Evolutionary conservation across 2,113 vertebrate species (phyloP).

Genomic region (Dipodomys spectabilis): DNA sequence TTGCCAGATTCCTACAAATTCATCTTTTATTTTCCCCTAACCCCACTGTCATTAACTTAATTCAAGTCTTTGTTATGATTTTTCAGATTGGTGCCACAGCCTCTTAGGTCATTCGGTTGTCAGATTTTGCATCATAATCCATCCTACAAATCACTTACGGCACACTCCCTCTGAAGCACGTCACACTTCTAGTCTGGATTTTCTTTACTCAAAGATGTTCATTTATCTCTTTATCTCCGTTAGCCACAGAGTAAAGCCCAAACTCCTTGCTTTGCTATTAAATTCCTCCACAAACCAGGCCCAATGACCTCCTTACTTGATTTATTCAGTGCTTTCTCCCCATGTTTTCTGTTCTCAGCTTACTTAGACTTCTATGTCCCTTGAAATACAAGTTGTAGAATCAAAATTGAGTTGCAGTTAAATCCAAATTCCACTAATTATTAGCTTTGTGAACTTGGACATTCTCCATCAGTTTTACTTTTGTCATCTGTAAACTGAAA

Average conservation of each 20-base stretch:
- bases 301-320: not conserved
- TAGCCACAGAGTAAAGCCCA: not conserved
- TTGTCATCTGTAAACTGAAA: not conserved
- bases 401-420: not conserved
- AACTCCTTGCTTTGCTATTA: conserved; percentile 24
- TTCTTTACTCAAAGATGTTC: not conserved
- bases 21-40: not conserved
- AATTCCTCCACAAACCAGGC: not conserved
- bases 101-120: not conserved
- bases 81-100: not conserved
- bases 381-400: conserved; percentile 31
- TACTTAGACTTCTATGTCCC: not conserved
- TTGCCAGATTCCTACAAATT: conserved; percentile 49
- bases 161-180: not conserved
- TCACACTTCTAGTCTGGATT: not conserved
- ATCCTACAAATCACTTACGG: conserved; percentile 34
- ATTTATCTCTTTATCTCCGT: not conserved
- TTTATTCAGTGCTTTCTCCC: not conserved
- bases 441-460: not conserved
- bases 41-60: not conserved
- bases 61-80: not conserved
- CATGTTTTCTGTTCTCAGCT: not conserved
- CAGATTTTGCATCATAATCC: conserved; percentile 11
- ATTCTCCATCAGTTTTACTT: not conserved
- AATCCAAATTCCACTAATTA: not conserved